Percentiles rank a stretch among this genome's conserved stretches.
phyloP scores from a whole-genome alignment of 2,113 vertebrate species.

The Tachycineta bicolor region DNA sequence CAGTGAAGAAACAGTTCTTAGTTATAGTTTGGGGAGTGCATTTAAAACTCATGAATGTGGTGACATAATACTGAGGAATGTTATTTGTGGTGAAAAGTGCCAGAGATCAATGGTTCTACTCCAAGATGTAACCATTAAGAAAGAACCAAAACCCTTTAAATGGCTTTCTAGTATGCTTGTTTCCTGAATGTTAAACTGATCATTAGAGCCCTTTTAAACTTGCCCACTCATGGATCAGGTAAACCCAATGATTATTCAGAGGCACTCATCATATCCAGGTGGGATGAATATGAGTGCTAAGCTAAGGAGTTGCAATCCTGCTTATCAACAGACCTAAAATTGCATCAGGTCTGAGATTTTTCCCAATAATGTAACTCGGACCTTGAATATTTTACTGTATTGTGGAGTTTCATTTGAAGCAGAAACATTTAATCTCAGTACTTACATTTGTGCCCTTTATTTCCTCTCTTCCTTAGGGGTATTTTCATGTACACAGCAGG shows the following conservation, averaged over 20 bases:
- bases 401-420: background rate
- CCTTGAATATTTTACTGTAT: background rate
- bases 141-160: background rate
- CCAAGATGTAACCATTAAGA: background rate
- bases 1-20: background rate
- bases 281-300: background rate
- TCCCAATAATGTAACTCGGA: background rate
- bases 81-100: background rate
- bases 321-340: background rate
- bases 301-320: background rate
- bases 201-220: background rate
- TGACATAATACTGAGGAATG: background rate
- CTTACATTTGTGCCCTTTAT: background rate
- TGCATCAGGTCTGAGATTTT: background rate
- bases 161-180: background rate
- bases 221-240: background rate
- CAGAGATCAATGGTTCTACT: background rate
- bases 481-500: background rate
- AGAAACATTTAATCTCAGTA: background rate
- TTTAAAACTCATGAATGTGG: background rate
- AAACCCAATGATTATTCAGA: background rate
- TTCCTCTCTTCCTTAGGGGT: background rate
- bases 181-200: background rate
- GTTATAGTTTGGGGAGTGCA: background rate
- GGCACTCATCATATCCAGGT: background rate